Conservation (phyloP, 2,888 invertebrate species). For the Graphium colonna region DNA sequence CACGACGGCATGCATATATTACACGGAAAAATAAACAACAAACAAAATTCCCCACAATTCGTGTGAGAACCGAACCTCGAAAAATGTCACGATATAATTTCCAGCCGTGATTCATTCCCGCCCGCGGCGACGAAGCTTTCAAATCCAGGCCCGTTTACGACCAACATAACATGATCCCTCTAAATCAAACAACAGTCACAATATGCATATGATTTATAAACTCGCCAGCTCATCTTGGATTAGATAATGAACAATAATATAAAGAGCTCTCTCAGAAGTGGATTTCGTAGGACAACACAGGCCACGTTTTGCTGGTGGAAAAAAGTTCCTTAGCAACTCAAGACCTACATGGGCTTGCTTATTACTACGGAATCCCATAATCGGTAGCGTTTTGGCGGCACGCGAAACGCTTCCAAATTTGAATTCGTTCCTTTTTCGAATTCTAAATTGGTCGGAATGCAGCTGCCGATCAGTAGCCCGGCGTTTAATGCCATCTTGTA, state of each 20-base stretch:
- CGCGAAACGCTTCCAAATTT: constrained; percentile 40
- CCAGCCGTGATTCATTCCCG: constrained; percentile 9
- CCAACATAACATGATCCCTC: constrained; percentile 6
- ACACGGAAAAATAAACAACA: background rate
- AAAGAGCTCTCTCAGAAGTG: background rate
- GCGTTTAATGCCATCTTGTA: background rate
- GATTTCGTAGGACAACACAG: background rate
- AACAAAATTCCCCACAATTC: background rate
- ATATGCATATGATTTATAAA: constrained; percentile 1
- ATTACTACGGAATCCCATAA: constrained; percentile 56
- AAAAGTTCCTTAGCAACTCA: background rate
- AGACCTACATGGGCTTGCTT: constrained; percentile 29
- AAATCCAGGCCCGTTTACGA: constrained; percentile 1
- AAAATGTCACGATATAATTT: constrained; percentile 12
- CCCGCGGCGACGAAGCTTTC: constrained; percentile 10
- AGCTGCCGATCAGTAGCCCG: constrained; percentile 43
- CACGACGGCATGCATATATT: background rate
- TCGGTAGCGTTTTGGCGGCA: constrained; percentile 51
- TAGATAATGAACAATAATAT: background rate
- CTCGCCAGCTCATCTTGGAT: background rate
- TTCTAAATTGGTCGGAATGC: constrained; percentile 52
- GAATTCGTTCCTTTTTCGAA: constrained; percentile 39
- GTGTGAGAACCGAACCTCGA: constrained; percentile 2
- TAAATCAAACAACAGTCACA: background rate
- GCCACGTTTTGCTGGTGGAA: constrained; percentile 1